Evolutionary conservation across 1,140 invertebrate genomes (phyloP), one percentile per base, ranked within the genome.

Genomic region (Propsilocerus akamusi): DNA sequence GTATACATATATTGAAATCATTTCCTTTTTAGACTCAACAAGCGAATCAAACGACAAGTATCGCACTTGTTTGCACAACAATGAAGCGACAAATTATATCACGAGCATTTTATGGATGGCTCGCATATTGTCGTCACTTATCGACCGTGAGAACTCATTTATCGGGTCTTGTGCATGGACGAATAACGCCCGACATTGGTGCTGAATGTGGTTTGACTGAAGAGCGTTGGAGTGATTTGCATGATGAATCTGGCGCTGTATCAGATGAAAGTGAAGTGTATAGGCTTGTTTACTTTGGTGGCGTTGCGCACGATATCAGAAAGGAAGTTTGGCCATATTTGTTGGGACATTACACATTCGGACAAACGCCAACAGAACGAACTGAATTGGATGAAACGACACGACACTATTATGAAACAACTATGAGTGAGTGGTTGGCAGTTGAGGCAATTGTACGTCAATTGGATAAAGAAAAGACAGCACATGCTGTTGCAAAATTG

Each of bases 31-130:
- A 26, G 20, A 8, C 20, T 14, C 25, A 47, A 6, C 24, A 47
- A 26, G 55, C 58, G 25, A 57, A 53, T 20, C 66, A 76, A 65
- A 66, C 66, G 17, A 71, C 73, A 20, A 75, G 73, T 49, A 76
- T 76, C 32, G 73, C 74, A 59, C 69, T 83, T 51, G 78, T 96
- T n/a, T 96, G 92, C 71, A 81, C 84, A 60, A 92, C 87, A 0
- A 96, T 97, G 91, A 82, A 81, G 54, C 76, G 83, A 34, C 92
- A 97, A 69, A 95, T 97, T 49, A 86, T 96, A 52, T 93, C 90
- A 0, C 70, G 92, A 53, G 93, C 93, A 37, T 97, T 97, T 67
- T 95, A 96, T 65, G 92, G 92, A 49, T 97, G 90, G 92, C 68
- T 95, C 41, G 88, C 91, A 7, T 91, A 97, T 62, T 93, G 89